phyloP scores from a whole-genome alignment of 2,113 vertebrate genomes.

The Albula glossodonta region DNA sequence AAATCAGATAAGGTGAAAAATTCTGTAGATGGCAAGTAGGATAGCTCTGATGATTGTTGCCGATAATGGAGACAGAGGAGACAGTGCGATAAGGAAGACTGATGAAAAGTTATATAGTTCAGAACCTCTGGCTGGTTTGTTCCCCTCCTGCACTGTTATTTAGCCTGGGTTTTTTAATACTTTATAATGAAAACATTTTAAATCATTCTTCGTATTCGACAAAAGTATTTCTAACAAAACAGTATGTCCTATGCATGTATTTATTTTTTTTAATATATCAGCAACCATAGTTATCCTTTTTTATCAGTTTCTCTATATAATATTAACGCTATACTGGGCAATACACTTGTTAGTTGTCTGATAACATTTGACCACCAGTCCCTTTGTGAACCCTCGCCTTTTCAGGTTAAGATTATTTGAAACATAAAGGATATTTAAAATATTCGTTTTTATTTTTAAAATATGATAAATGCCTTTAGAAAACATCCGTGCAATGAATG shows the following conservation, averaged over 20 bases:
- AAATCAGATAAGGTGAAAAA: slow-evolving; percentile 50
- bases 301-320: too few relatives aligned
- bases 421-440: background rate
- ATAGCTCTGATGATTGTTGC: slow-evolving; percentile 25
- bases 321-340: too few relatives aligned
- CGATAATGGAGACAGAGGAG: slow-evolving; percentile 33
- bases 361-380: background rate
- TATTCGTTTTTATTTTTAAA: background rate
- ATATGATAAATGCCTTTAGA: background rate
- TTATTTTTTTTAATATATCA: too few relatives aligned
- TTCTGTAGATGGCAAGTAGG: slow-evolving; percentile 42
- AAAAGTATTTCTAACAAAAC: too few relatives aligned
- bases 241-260: too few relatives aligned
- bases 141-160: background rate
- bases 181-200: background rate
- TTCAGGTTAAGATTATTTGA: too few relatives aligned
- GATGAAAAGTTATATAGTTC: background rate
- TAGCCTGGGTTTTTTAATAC: background rate
- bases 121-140: background rate
- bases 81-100: background rate
- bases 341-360: background rate
- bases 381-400: background rate
- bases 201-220: background rate
- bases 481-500: background rate
- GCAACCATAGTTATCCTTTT: too few relatives aligned